Base-by-base conservation (phyloP, 2,888 invertebrate genomes). In the Silvanus unidentatus region DNA sequence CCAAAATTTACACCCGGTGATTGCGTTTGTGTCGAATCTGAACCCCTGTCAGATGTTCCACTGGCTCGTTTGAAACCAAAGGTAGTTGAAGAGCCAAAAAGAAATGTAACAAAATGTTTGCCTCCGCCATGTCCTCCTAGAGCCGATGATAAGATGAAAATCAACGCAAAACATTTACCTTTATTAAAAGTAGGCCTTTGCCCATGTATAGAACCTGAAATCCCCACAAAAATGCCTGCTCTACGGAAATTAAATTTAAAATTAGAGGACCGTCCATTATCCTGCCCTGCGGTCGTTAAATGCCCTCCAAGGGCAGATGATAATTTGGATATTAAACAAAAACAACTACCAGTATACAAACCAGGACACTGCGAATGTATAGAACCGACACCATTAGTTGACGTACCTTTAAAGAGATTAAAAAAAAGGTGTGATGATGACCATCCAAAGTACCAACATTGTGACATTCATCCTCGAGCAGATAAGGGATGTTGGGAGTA, bases 401-500 rank as follows among this genome's bases (percentile, higher is more conserved):
- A 54, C 29, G 53, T 57, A 2, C 49, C 49, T 6, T 22, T 53
- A n/a, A 42, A 43, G 15, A 42, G 51, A 32, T 44, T 53, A 14
- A 40, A 48, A 12, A 51, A 49, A 35, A 34, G 40, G 2, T 53
- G 53, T 28, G 13, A 42, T 15, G 28, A 27, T 39, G 11, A 47
- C 16, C 30, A 12, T 12, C 30, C 28, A 11, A 6, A 12, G 9
- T 14, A 39, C 42, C 14, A 30, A 39, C 2, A 43, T 52, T 37
- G 37, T n/a, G 12, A 37, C 3, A 3, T 15, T 3, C 3, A 13
- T 16, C 28, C 51, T 11, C 48, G 60, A 44, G 59, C 60, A 5
- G 60, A 60, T 40, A 52, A 52, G 49, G 60, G 59, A 10, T 60
- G 60, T 43, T 61, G 59, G 59, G 57, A 59, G 37, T 61, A 53